phyloP scores from a whole-genome alignment of 2,888 invertebrate genomes.

The Drepanosiphum platanoidis region DNA sequence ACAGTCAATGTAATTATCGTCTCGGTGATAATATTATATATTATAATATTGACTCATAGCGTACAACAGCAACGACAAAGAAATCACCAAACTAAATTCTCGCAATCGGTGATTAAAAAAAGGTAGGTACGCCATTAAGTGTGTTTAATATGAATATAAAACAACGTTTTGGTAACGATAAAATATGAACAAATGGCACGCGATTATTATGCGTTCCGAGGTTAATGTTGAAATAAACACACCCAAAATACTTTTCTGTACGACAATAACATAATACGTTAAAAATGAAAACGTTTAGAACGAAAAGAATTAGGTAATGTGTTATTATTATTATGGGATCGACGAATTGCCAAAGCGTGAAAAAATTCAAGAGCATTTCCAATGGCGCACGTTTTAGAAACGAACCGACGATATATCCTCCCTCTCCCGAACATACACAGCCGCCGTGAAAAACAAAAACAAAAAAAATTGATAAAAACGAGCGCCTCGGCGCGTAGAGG shows the following conservation, averaged over 20 bases:
- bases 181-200: conserved; percentile 22
- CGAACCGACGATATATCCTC: too few relatives aligned
- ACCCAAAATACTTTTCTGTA: neutral
- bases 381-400: too few relatives aligned
- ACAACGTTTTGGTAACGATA: neutral
- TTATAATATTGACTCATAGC: neutral
- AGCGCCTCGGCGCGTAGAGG: neutral
- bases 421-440: neutral
- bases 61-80: neutral
- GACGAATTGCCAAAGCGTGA: too few relatives aligned
- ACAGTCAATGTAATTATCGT: neutral
- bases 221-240: neutral
- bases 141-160: neutral
- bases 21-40: neutral
- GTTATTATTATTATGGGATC: too few relatives aligned
- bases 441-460: too few relatives aligned
- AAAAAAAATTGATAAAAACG: neutral
- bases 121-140: neutral
- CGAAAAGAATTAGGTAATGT: too few relatives aligned
- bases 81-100: neutral
- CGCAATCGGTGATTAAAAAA: neutral
- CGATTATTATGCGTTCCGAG: conserved; percentile 2
- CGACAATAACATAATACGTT: neutral
- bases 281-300: too few relatives aligned
- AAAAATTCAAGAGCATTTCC: too few relatives aligned